Evolutionary conservation across 2,113 vertebrate genomes (phyloP), one percentile per base, ranked within the genome.

Genomic region (Micronycteris hirsuta): DNA sequence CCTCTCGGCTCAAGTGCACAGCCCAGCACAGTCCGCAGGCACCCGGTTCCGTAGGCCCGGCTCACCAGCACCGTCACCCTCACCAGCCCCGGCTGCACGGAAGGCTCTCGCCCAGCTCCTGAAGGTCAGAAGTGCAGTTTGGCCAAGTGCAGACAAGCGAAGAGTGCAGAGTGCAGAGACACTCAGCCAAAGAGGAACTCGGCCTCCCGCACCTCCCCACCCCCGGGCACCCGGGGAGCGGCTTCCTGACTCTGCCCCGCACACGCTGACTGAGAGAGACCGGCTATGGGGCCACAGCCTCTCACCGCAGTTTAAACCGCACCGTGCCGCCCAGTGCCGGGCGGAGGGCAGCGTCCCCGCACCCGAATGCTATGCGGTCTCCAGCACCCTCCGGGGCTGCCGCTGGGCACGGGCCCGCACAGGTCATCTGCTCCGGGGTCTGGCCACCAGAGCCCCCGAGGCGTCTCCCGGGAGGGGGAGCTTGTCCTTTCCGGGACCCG

Each of bases 321-420:
- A 8, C 6, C 1, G 43, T 5, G 43, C n/a, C 3, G 6, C 41
- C 41, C 33, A 24, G 8, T 4, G 28, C 20, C 52, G 0, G 14
- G 31, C 17, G 4, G 13, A 38, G 14, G 45, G 19, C 10, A 2
- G 58, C 6, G 8, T 33, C 36, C 31, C 38, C 38, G 0, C 0
- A 1, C 14, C 87, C 36, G 14, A 47, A 38, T 2, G 8, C 8
- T 6, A 22, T 13, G 14, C 17, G 8, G 36, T n/a, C 41, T 73
- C 88, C 19, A 1, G 15, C 17, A 33, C 33, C 31, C 45, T 33
- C 38, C 2, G 14, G 4, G 22, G 54, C 16, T 43, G 9, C 80
- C 76, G 38, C 4, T 1, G 52, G 43, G n/a, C 4, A n/a, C 19
- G 31, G 41, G n/a, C 31, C 8, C 2, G 12, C 24, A 11, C 36